Conservation (phyloP, 1,140 invertebrate genomes). For the Orchestia grillus region DNA sequence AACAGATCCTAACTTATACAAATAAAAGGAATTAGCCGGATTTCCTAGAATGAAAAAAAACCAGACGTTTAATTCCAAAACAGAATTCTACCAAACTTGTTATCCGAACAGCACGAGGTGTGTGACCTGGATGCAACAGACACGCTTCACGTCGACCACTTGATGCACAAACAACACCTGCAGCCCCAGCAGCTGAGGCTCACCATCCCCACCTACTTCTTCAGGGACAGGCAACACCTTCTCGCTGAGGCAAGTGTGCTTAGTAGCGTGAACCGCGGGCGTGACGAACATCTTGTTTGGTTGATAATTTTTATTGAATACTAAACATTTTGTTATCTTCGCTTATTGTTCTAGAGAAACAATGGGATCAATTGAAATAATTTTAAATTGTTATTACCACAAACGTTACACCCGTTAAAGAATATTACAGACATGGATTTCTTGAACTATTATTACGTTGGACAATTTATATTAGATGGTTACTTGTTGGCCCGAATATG, state of each 20-base stretch:
- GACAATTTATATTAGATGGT: no score
- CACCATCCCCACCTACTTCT: slow-evolving; percentile 74
- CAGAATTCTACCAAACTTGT: not conserved
- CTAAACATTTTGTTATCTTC: not conserved
- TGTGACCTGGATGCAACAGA: slow-evolving; percentile 69
- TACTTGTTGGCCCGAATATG: no score
- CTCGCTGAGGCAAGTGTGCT: slow-evolving; percentile 60
- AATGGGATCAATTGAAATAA: no score
- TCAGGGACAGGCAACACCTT: slow-evolving; percentile 60
- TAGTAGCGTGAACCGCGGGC: not conserved
- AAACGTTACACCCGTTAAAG: no score
- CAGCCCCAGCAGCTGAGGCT: slow-evolving; percentile 74
- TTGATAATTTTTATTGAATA: not conserved
- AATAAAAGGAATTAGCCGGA: not conserved
- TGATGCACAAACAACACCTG: slow-evolving; percentile 73
- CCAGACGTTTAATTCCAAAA: not conserved
- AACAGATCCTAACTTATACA: not conserved
- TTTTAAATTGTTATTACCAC: no score
- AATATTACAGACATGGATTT: no score
- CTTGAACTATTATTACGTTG: no score
- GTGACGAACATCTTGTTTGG: not conserved
- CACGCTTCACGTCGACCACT: slow-evolving; percentile 74
- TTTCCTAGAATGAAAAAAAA: not conserved
- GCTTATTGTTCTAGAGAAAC: no score
- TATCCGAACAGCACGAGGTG: slow-evolving; percentile 71